phyloP scores from a whole-genome alignment of 2,797 vertebrate genomes.

The Premnoplex brunnescens region DNA sequence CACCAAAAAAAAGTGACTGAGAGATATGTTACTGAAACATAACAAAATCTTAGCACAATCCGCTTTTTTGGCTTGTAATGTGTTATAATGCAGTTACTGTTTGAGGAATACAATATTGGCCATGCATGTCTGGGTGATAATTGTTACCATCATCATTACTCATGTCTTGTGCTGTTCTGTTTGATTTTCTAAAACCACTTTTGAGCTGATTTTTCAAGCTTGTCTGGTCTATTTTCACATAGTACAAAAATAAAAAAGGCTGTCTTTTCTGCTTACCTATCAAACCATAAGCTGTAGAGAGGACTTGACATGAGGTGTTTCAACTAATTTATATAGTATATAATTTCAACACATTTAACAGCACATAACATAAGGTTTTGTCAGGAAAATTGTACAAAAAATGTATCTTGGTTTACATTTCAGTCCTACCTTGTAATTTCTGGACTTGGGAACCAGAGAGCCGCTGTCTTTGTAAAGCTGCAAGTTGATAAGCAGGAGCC shows the following conservation, averaged over 20 bases:
- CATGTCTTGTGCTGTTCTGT: not conserved
- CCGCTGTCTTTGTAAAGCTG: not conserved
- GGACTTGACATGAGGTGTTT: not conserved
- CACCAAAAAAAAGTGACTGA: not conserved
- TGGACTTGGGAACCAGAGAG: not conserved
- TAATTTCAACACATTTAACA: not conserved
- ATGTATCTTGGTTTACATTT: not conserved
- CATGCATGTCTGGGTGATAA: not conserved
- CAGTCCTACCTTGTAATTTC: slow-evolving; percentile 1
- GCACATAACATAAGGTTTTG: not conserved
- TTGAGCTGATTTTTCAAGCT: not conserved
- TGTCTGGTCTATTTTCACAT: not conserved
- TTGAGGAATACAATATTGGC: not conserved
- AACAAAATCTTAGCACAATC: not conserved
- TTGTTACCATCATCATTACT: not conserved
- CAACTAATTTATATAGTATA: not conserved
- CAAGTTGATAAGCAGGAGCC: not conserved
- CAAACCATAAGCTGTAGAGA: not conserved
- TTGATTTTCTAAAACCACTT: not conserved
- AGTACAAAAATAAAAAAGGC: not conserved
- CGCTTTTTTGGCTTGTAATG: not conserved
- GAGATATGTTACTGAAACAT: not conserved
- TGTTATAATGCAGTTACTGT: slow-evolving; percentile 24
- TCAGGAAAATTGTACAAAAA: slow-evolving; percentile 9
- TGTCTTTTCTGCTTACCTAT: slow-evolving; percentile 9